These are phyloP conservation scores for Epinotia ramella DNA, from an alignment of 2,888 invertebrate genomes.

Conservation along the genomic window DNA sequence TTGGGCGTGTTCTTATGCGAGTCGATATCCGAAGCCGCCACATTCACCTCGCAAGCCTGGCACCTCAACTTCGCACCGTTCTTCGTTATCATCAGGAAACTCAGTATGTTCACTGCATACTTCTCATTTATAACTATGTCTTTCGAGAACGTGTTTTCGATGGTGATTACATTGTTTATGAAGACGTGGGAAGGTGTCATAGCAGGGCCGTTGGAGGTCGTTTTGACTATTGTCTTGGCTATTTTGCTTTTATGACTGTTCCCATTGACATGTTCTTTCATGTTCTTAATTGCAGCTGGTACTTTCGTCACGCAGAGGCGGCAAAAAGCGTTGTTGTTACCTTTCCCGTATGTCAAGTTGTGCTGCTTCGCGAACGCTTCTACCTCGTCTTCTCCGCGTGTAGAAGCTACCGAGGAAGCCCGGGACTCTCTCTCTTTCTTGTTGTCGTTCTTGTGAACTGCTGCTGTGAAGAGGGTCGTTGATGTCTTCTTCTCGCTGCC, in stretches of 20 bases:
- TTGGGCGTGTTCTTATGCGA: slow-evolving; percentile 43
- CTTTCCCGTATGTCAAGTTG: slow-evolving; percentile 42
- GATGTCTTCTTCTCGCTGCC: slow-evolving; percentile 13
- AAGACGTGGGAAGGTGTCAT: slow-evolving; percentile 44
- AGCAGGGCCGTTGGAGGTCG: slow-evolving; percentile 5
- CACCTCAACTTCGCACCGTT: slow-evolving; percentile 46
- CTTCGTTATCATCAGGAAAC: slow-evolving; percentile 50
- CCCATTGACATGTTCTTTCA: slow-evolving; percentile 51
- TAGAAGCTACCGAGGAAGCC: slow-evolving; percentile 7
- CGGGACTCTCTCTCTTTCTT: slow-evolving; percentile 13
- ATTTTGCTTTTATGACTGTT: slow-evolving; percentile 48
- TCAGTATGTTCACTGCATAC: slow-evolving; percentile 50
- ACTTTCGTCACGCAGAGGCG: slow-evolving; percentile 49
- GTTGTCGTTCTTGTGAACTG: slow-evolving; percentile 17
- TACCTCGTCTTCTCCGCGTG: slow-evolving; percentile 45
- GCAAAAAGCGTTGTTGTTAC: slow-evolving; percentile 49
- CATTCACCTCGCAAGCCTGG: slow-evolving; percentile 48
- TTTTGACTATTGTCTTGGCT: slow-evolving; percentile 3
- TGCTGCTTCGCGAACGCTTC: slow-evolving; percentile 49
- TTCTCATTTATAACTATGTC: slow-evolving; percentile 58
- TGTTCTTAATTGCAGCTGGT: slow-evolving; percentile 47
- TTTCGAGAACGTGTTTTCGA: slow-evolving; percentile 44
- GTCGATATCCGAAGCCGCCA: slow-evolving; percentile 25
- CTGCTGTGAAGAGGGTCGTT: slow-evolving; percentile 16
- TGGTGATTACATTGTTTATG: slow-evolving; percentile 33